These are phyloP conservation scores for Astyanax mexicanus DNA, from an alignment of 2,797 vertebrate genomes.

Conservation along the genomic window DNA sequence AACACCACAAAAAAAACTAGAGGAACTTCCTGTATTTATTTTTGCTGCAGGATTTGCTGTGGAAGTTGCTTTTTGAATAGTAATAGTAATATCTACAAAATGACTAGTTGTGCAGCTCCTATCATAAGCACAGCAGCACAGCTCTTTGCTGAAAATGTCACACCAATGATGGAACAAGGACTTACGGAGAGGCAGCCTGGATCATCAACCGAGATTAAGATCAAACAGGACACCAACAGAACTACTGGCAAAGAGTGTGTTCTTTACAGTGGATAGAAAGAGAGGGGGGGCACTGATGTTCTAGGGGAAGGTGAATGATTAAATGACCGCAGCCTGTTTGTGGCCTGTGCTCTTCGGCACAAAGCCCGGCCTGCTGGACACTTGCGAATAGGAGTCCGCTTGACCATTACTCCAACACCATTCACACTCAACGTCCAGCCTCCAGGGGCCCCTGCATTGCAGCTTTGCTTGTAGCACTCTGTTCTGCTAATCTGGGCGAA, in stretches of 20 bases:
- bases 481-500: conserved; percentile 19
- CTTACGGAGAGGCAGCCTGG: neutral
- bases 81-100: no score
- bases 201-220: conserved; percentile 12
- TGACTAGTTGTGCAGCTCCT: no score
- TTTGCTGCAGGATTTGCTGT: no score
- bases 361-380: neutral
- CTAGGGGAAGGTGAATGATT: conserved; percentile 5
- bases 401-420: conserved; percentile 61
- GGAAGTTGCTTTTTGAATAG: no score
- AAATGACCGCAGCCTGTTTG: neutral
- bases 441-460: conserved; percentile 78
- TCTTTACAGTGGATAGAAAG: neutral
- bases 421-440: conserved; percentile 56
- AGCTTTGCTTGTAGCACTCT: conserved; percentile 63
- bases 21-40: no score
- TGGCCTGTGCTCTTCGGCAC: neutral
- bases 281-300: neutral
- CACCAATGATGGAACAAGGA: neutral
- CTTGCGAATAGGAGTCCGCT: neutral
- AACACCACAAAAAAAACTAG: no score
- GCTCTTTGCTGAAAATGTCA: neutral
- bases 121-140: no score
- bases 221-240: neutral
- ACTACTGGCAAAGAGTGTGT: neutral